Percentiles rank a stretch among this genome's conserved stretches.
These are phyloP conservation scores for Morone chrysops DNA, from an alignment of 2,113 vertebrate genomes.

Conservation along the genomic window DNA sequence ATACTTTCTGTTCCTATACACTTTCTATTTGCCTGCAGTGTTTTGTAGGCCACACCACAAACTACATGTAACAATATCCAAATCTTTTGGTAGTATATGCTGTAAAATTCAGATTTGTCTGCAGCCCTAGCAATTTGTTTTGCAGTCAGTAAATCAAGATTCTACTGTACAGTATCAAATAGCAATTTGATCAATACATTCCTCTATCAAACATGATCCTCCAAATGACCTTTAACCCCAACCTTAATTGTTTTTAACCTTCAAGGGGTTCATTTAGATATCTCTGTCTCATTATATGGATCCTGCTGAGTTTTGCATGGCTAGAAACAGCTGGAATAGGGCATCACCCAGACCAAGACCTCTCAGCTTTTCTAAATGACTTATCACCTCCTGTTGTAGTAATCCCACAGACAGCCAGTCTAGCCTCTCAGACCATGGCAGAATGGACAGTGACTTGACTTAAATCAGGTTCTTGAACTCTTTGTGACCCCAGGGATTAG, in stretches of 20 bases:
- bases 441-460: constrained; percentile 33
- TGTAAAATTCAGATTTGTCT: constrained; percentile 30
- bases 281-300: constrained; percentile 25
- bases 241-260: constrained; percentile 42
- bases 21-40: not conserved
- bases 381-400: constrained; percentile 49
- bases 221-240: constrained; percentile 9
- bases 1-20: not conserved
- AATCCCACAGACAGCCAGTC: constrained; percentile 52
- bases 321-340: constrained; percentile 49
- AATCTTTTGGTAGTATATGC: not conserved
- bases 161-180: not conserved
- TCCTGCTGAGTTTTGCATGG: constrained; percentile 19
- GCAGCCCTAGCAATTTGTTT: constrained; percentile 6
- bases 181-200: constrained; percentile 23
- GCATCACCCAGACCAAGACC: constrained; percentile 15
- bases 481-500: constrained; percentile 34
- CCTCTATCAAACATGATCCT: constrained; percentile 24
- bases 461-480: constrained; percentile 48
- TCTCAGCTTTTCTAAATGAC: constrained; percentile 67
- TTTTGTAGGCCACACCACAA: not conserved
- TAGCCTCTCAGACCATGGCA: constrained; percentile 21
- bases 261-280: constrained; percentile 17
- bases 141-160: not conserved
- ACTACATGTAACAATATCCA: not conserved